phyloP scores from a whole-genome alignment of 2,113 vertebrate genomes.

The Oreotrochilus melanogaster region DNA sequence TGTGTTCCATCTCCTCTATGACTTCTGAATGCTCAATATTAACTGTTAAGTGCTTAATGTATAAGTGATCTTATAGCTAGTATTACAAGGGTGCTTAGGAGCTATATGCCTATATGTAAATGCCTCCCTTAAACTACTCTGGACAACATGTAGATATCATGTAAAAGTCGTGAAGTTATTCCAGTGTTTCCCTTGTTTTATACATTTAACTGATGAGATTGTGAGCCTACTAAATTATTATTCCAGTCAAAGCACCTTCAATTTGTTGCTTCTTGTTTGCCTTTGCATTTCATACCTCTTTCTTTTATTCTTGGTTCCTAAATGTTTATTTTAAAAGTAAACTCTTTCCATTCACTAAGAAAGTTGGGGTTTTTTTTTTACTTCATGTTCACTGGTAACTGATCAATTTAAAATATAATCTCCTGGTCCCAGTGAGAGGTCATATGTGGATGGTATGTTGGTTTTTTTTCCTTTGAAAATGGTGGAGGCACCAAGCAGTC shows the following conservation, averaged over 20 bases:
- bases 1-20: background rate
- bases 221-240: background rate
- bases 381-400: background rate
- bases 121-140: background rate
- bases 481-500: background rate
- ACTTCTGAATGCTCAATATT: background rate
- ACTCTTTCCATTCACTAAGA: background rate
- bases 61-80: background rate
- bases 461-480: background rate
- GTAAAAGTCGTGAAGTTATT: background rate
- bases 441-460: background rate
- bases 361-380: background rate
- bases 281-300: background rate
- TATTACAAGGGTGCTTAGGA: background rate
- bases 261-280: background rate
- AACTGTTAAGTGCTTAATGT: background rate
- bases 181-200: background rate
- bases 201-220: background rate
- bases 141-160: background rate
- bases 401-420: background rate
- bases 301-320: background rate
- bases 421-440: background rate
- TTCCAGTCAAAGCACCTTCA: background rate
- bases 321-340: background rate
- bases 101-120: background rate